phyloP scores from a whole-genome alignment of 2,888 invertebrate genomes.

The Torymus texanus region DNA sequence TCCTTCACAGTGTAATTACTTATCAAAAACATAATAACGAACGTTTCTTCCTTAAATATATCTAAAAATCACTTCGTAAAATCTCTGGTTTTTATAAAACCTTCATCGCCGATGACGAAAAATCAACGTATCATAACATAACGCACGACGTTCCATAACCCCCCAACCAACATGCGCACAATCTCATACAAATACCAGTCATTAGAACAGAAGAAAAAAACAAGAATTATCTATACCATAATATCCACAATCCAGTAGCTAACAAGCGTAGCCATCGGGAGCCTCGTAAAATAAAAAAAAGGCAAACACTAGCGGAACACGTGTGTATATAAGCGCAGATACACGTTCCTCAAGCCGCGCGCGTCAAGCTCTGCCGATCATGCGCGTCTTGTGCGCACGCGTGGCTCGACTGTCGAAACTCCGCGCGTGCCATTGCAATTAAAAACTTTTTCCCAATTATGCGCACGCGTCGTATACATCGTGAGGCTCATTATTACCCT shows the following conservation, averaged over 20 bases:
- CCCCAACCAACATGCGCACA: too few species aligned
- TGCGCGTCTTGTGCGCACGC: not conserved
- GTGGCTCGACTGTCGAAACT: not conserved
- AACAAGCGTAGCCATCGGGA: conserved; percentile 12
- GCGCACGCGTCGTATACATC: not conserved
- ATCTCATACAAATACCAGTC: not conserved
- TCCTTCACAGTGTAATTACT: too few species aligned
- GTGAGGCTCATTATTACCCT: conserved; percentile 2
- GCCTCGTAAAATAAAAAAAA: not conserved
- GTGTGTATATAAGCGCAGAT: not conserved
- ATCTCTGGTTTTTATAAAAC: too few species aligned
- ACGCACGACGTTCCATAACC: too few species aligned
- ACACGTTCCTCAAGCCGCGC: not conserved
- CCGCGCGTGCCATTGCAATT: conserved; percentile 15
- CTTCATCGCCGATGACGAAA: too few species aligned
- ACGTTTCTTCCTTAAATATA: too few species aligned
- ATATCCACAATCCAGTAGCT: not conserved
- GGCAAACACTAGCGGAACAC: not conserved
- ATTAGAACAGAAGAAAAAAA: conserved; percentile 4
- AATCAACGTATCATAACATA: too few species aligned
- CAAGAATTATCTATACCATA: not conserved
- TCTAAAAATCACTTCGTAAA: too few species aligned
- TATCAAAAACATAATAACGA: too few species aligned
- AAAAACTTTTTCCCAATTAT: conserved; percentile 47
- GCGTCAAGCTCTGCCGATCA: conserved; percentile 46